A percentile compares a stretch with the other conserved stretches of the same genome.
These are phyloP conservation scores for Tenualosa ilisha DNA, from an alignment of 2,797 vertebrate species.

Conservation along the genomic window DNA sequence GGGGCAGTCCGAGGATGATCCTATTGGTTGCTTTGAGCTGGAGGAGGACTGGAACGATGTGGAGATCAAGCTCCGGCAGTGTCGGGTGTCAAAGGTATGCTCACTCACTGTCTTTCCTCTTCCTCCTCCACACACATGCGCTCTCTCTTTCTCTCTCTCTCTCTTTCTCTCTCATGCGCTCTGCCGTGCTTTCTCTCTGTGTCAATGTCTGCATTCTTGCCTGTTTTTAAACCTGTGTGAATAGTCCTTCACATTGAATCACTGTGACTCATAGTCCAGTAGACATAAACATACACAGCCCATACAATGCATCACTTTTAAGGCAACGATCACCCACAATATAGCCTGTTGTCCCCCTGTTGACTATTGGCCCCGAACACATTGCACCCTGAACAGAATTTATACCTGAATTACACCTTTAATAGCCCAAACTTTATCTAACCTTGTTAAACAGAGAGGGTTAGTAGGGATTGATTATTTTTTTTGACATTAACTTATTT, in stretches of 20 bases:
- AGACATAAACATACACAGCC: background rate
- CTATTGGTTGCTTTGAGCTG: constrained; percentile 95
- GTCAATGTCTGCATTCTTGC: background rate
- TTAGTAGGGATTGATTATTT: no score
- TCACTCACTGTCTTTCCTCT: background rate
- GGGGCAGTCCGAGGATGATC: constrained; percentile 83
- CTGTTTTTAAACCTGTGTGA: background rate
- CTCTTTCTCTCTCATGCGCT: background rate
- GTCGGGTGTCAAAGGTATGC: constrained; percentile 85
- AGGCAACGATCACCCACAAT: background rate
- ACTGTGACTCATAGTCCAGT: background rate
- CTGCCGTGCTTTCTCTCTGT: background rate
- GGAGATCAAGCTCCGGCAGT: constrained; percentile 91
- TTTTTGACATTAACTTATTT: no score
- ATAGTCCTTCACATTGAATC: background rate
- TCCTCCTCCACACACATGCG: background rate
- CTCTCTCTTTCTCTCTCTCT: constrained; percentile 31
- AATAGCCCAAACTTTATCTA: no score
- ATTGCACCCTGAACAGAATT: no score
- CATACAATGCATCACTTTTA: background rate
- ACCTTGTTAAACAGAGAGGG: no score
- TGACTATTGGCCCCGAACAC: no score
- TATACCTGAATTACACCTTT: no score
- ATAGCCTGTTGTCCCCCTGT: no score
- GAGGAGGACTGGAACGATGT: constrained; percentile 97